phyloP scores from a whole-genome alignment of 30 jellyfish, hydroid and myxozoan species.

The Mastigias papua region DNA sequence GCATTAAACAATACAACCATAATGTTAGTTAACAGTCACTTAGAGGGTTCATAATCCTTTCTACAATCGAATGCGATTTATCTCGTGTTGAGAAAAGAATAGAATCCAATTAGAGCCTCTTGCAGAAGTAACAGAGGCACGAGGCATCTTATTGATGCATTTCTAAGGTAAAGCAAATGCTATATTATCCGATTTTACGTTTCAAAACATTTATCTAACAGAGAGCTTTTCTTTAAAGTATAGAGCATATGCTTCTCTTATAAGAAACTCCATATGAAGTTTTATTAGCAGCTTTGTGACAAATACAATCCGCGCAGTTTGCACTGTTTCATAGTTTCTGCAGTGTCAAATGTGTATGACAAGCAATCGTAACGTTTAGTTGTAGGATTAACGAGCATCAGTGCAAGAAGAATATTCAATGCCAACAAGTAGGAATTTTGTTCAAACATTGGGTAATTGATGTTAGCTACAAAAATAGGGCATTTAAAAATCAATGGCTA shows the following conservation, averaged over 20 bases:
- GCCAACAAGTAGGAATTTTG: no score
- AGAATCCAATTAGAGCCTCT: slow-evolving; percentile 71
- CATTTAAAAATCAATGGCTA: no score
- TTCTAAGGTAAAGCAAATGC: neutral
- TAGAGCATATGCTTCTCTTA: neutral
- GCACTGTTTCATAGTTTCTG: no score
- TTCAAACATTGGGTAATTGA: no score
- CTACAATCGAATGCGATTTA: slow-evolving; percentile 37
- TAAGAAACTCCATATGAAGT: neutral
- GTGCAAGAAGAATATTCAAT: no score
- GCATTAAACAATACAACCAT: neutral
- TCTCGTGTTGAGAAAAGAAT: slow-evolving; percentile 51
- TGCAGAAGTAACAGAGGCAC: slow-evolving; percentile 46
- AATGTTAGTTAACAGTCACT: slow-evolving; percentile 39
- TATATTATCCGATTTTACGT: neutral
- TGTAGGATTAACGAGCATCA: no score
- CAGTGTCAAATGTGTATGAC: no score
- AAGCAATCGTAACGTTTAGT: no score
- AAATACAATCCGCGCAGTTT: no score
- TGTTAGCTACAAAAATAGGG: no score
- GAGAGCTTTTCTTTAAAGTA: neutral
- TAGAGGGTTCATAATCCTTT: slow-evolving; percentile 44
- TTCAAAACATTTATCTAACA: neutral
- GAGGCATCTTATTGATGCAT: slow-evolving; percentile 31
- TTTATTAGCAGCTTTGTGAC: neutral